Evolutionary conservation across 2,888 invertebrate genomes (phyloP), one percentile per base, ranked within the genome.

Genomic region (Phania funesta): DNA sequence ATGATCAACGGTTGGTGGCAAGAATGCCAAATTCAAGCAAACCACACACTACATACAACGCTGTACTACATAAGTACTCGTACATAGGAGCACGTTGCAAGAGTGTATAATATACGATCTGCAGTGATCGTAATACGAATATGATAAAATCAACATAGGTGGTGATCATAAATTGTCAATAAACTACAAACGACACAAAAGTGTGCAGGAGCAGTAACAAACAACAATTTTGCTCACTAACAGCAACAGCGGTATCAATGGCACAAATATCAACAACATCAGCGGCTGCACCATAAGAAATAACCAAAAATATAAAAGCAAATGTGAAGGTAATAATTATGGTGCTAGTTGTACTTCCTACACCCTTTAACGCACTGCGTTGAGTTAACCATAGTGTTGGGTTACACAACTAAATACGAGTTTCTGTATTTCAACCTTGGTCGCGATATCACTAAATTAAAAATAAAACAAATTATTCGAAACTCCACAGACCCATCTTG

Each of bases 121-220:
- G 70, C 70, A 82, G 60, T 82, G 82, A 74, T 82, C 82, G 78
- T 82, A 82, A 78, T 82, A 78, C 82, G 78, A 70, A 82, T 82
- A 82, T 82, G 82, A 82, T 82, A 78, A 82, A 74, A 82, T 78
- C 78, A 65, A 82, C 82, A 46, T 70, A 82, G 82, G 82, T 75
- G 82, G 82, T 82, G 82, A 82, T 82, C 82, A 82, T 82, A 82
- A 82, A 78, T 82, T 82, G 65, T 75, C 74, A 82, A 70, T 65
- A 74, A 76, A 65, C 65, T 38, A 26, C 35, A 65, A 73, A 58
- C 81, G 70, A 56, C 74, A 77, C 44, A 75, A 75, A 78, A 70
- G 70, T 78, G 82, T 65, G 52, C 77, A 68, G 56, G 74, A 64
- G 64, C 68, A 79, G 58, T 60, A 58, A 65, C 24, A 50, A 46